Base-by-base conservation (phyloP, 2,888 invertebrate species). In the Cryptosula pallasiana region DNA sequence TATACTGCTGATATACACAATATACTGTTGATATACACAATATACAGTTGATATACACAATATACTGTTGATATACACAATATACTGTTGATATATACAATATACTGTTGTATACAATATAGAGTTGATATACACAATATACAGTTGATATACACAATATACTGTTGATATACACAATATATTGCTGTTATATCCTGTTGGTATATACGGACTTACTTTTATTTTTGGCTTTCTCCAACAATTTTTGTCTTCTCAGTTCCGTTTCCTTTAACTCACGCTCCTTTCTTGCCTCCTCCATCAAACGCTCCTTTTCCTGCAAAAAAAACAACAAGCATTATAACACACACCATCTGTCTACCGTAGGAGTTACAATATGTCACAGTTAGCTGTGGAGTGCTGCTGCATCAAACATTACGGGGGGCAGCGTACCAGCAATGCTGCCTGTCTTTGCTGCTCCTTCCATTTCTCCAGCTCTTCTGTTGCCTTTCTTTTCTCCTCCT, bases 381-480 rank as follows among this genome's bases (percentile, higher is more conserved):
- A n/a, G n/a, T n/a, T n/a, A n/a, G n/a, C n/a, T n/a, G n/a, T n/a
- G n/a, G n/a, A n/a, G n/a, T n/a, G n/a, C n/a, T n/a, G n/a, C n/a
- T n/a, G n/a, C n/a, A n/a, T n/a, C n/a, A n/a, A n/a, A n/a, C n/a
- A n/a, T n/a, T n/a, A n/a, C n/a, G n/a, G n/a, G n/a, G n/a, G 5
- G 20, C 45, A 45, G 20, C 45, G 20, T 5, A 70, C 70, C 45
- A 36, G 25, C 45, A 70, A 36, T n/a, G 70, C 81, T 20, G 77
- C 72, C 58, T 72, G 72, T 72, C 77, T 78, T 71, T 83, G 82
- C 74, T 81, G 78, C 69, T 82, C 80, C 77, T 84, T 84, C 82
- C 82, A 91, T 72, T 87, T 85, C 79, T 90, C 89, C 57, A 92
- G 83, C 75, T 90, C 89, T 0, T 88, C 86, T 86, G 91, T 89